phyloP scores from a whole-genome alignment of 2,888 invertebrate genomes.

The Notocelia uddmanniana region DNA sequence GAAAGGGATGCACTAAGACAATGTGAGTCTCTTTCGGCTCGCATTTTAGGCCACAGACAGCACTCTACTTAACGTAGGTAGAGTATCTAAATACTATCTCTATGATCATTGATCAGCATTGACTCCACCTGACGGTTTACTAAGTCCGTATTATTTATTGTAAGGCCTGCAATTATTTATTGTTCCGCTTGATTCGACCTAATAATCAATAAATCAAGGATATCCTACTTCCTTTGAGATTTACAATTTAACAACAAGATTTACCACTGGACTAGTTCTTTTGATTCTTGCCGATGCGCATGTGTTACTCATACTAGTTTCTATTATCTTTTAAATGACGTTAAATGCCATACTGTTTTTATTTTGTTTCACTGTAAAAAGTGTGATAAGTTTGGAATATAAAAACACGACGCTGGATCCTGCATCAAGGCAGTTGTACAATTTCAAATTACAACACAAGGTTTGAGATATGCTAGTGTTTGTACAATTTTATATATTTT shows the following conservation, averaged over 20 bases:
- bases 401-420: constrained; percentile 53
- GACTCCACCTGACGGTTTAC: no score
- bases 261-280: background rate
- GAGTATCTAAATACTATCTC: no score
- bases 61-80: no score
- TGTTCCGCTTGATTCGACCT: background rate
- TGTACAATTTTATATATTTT: no score
- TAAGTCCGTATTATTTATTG: no score
- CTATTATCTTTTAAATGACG: background rate
- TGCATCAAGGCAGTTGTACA: constrained; percentile 56
- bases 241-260: background rate
- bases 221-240: background rate
- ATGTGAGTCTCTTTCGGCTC: no score
- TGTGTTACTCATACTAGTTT: background rate
- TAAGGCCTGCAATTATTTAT: background rate
- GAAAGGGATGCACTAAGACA: no score
- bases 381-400: constrained; percentile 22
- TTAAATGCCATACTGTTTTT: background rate
- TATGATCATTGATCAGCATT: no score
- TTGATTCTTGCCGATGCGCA: constrained; percentile 5
- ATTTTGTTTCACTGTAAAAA: background rate
- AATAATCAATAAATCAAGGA: background rate
- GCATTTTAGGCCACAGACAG: no score
- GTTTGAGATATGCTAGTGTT: constrained; percentile 38
- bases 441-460: constrained; percentile 60